phyloP scores from a whole-genome alignment of 2,888 invertebrate genomes.

The Poecilobothrus nobilitatus region DNA sequence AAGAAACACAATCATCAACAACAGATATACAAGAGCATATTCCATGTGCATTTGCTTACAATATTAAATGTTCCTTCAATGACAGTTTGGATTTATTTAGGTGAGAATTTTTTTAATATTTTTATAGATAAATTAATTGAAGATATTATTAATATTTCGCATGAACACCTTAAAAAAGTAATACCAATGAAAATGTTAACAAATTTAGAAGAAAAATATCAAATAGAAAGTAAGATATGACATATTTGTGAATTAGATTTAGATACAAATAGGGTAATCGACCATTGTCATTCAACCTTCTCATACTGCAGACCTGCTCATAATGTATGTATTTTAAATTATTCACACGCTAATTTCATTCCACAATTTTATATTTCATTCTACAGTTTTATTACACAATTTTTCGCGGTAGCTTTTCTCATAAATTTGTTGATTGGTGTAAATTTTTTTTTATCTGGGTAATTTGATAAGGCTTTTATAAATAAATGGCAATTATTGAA shows the following conservation, averaged over 20 bases:
- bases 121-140: background rate
- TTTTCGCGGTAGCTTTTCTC: conserved; percentile 12
- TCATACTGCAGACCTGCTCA: no score
- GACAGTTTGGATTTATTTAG: background rate
- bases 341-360: no score
- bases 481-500: no score
- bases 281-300: no score
- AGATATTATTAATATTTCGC: background rate
- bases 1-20: background rate
- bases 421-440: conserved; percentile 9
- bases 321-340: no score
- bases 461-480: conserved; percentile 32
- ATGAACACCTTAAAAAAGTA: background rate
- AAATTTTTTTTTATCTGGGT: conserved; percentile 23
- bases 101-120: background rate
- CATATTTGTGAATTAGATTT: no score
- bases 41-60: no score
- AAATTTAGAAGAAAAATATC: background rate
- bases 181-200: background rate
- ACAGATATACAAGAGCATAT: background rate
- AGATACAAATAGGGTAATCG: no score
- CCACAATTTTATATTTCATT: no score
- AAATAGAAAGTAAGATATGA: no score
- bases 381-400: no score
- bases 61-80: no score